Conservation (phyloP, 2,888 invertebrate species). For the Apotomis turbidana region DNA sequence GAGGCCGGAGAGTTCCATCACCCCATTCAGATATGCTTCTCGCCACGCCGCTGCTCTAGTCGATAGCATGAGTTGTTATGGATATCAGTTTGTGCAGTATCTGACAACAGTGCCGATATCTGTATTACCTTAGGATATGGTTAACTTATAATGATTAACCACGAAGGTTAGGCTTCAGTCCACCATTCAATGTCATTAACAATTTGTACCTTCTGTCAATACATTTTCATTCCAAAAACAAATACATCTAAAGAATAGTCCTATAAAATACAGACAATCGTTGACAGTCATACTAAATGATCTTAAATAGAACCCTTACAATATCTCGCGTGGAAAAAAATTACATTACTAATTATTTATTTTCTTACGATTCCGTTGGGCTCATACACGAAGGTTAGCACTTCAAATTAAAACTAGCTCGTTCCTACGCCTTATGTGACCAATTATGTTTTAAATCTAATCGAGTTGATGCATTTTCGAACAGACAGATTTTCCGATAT, state of each 20-base stretch:
- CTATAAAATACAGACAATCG: conserved; percentile 38
- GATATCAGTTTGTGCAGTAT: conserved; percentile 34
- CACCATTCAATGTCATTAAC: conserved; percentile 40
- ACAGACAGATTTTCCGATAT: background rate
- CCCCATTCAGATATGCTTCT: too few relatives aligned
- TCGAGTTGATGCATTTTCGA: background rate
- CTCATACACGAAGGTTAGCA: conserved; percentile 14
- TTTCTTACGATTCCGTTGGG: conserved; percentile 15
- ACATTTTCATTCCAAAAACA: conserved; percentile 27
- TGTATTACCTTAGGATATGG: conserved; percentile 33
- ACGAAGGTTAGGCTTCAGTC: conserved; percentile 37
- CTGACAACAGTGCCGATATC: conserved; percentile 29
- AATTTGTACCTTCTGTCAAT: conserved; percentile 38
- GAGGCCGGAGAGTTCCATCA: too few relatives aligned
- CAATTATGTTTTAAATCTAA: background rate
- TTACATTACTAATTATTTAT: conserved; percentile 28
- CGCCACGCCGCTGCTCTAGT: background rate
- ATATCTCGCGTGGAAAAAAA: conserved; percentile 28
- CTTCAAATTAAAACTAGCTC: conserved; percentile 24
- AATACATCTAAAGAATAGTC: conserved; percentile 41
- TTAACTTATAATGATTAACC: conserved; percentile 36
- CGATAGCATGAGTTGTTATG: conserved; percentile 11
- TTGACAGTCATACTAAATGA: conserved; percentile 34
- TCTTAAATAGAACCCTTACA: conserved; percentile 37
- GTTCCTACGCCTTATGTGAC: conserved; percentile 20